Evolutionary conservation across 1,140 invertebrate genomes (phyloP).

Genomic region (Leucophenga varia): DNA sequence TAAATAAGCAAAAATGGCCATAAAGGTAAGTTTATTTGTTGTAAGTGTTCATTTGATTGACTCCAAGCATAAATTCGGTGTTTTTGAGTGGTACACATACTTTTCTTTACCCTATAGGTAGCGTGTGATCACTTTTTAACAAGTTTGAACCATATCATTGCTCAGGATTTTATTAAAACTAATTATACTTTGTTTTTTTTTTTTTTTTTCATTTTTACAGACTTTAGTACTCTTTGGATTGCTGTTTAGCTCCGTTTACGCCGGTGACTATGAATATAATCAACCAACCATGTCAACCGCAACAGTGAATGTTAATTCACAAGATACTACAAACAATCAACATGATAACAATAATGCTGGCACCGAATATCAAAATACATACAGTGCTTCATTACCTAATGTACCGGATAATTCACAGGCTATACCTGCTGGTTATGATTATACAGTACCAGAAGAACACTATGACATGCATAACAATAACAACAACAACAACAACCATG

Average conservation of each 20-base stretch:
- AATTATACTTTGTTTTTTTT: not conserved
- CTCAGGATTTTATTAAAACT: no score
- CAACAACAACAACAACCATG: no score
- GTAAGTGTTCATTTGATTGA: not conserved
- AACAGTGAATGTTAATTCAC: slow-evolving; percentile 21
- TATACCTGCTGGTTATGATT: slow-evolving; percentile 36
- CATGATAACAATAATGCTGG: slow-evolving; percentile 6
- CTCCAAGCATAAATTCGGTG: not conserved
- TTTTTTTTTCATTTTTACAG: no score
- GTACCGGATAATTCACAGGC: slow-evolving; percentile 27
- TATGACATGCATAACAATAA: slow-evolving; percentile 40
- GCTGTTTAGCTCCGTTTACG: slow-evolving; percentile 12
- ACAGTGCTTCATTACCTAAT: slow-evolving; percentile 26
- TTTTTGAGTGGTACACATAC: no score
- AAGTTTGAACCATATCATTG: no score
- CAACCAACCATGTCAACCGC: slow-evolving; percentile 5
- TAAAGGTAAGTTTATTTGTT: slow-evolving; percentile 21
- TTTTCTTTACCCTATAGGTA: no score
- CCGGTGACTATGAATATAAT: slow-evolving; percentile 23
- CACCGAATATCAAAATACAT: slow-evolving; percentile 34
- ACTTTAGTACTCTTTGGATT: slow-evolving; percentile 21
- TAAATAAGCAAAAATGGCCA: slow-evolving; percentile 19
- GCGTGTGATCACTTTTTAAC: no score
- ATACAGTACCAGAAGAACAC: slow-evolving; percentile 11
- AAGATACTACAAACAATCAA: slow-evolving; percentile 18